These are phyloP conservation scores for Hippocampus comes DNA, from an alignment of 2,113 vertebrate genomes.

Conservation along the genomic window DNA sequence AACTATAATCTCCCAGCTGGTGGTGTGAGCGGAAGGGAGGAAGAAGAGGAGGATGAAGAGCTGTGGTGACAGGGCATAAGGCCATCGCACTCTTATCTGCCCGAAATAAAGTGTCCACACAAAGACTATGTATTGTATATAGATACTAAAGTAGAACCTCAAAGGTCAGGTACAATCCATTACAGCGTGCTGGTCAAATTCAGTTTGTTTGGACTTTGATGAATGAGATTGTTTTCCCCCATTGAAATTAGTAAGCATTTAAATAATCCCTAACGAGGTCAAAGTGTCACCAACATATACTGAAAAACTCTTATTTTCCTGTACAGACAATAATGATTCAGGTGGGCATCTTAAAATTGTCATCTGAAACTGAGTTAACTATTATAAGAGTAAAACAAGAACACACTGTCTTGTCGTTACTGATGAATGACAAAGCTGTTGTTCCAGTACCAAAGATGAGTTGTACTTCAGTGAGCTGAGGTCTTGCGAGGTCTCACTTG, in stretches of 20 bases:
- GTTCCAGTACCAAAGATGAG: neutral
- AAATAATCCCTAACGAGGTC: neutral
- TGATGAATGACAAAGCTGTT: neutral
- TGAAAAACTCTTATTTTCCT: neutral
- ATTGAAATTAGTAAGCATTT: neutral
- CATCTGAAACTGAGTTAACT: neutral
- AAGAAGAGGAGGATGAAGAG: conserved; percentile 40
- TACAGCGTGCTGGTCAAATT: neutral
- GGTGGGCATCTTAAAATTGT: neutral
- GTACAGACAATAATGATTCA: neutral
- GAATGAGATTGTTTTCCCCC: neutral
- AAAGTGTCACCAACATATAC: neutral
- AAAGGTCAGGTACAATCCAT: neutral
- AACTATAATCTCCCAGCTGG: conserved; percentile 65
- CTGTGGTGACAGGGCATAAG: conserved; percentile 49
- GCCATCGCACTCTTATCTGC: conserved; percentile 25
- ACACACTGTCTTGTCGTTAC: neutral
- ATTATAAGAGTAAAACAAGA: neutral
- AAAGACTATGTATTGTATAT: neutral
- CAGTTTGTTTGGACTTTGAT: neutral
- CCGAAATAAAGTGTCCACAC: conserved; percentile 13
- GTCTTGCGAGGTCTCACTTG: too few relatives aligned
- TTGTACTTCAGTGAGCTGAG: neutral
- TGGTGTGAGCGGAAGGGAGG: conserved; percentile 57
- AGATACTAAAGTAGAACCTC: conserved; percentile 41